These are phyloP conservation scores for Argyresthia goedartella DNA, from an alignment of 2,888 invertebrate genomes.

Conservation along the genomic window DNA sequence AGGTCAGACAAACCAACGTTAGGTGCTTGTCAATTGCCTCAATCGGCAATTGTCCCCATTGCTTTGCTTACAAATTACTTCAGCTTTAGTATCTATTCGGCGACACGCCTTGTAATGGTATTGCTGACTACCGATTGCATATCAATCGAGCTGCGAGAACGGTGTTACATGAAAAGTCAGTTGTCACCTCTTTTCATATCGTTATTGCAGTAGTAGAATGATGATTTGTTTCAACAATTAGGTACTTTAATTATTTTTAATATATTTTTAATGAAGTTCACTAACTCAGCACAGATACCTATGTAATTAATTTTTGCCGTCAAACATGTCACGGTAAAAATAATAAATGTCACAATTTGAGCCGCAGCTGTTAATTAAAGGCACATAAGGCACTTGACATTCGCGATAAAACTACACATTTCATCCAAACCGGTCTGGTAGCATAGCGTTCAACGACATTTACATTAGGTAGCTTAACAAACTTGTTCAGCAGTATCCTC, in stretches of 20 bases:
- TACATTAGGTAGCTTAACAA: slow-evolving; percentile 46
- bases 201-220: too few relatives aligned
- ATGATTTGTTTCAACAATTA: too few relatives aligned
- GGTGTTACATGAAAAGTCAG: too few relatives aligned
- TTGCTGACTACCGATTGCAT: slow-evolving; percentile 24
- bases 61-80: slow-evolving; percentile 21
- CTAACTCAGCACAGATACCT: too few relatives aligned
- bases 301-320: too few relatives aligned
- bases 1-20: slow-evolving; percentile 8
- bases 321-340: too few relatives aligned
- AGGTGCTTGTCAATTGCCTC: slow-evolving; percentile 33
- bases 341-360: slow-evolving; percentile 1
- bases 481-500: slow-evolving; percentile 42
- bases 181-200: too few relatives aligned
- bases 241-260: too few relatives aligned
- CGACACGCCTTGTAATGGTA: slow-evolving; percentile 20
- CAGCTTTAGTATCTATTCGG: slow-evolving; percentile 20
- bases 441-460: slow-evolving; percentile 58
- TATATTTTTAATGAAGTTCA: too few relatives aligned
- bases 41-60: slow-evolving; percentile 40
- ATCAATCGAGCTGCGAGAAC: slow-evolving; percentile 24
- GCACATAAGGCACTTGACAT: slow-evolving; percentile 25
- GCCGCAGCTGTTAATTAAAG: slow-evolving; percentile 1
- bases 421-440: slow-evolving; percentile 44
- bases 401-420: slow-evolving; percentile 25